Conservation (phyloP, 2,113 vertebrate genomes). For the Hylia prasina region DNA sequence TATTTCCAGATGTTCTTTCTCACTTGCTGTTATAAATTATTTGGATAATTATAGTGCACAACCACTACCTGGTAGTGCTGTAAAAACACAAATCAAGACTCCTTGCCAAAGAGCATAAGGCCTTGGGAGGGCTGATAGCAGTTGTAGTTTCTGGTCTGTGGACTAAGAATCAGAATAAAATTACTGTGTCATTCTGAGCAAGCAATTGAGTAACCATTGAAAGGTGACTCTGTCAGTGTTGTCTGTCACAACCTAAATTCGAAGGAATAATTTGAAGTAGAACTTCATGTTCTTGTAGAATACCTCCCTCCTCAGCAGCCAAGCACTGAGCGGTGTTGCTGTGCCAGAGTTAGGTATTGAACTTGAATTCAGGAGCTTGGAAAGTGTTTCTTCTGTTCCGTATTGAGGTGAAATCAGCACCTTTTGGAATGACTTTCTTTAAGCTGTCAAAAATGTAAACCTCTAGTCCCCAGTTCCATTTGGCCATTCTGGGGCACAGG, state of each 20-base stretch:
- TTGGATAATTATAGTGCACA: background rate
- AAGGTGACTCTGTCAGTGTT: background rate
- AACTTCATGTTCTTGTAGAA: background rate
- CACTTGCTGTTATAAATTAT: conserved; percentile 9
- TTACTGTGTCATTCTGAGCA: conserved; percentile 24
- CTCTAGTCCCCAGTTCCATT: fast-evolving
- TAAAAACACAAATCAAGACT: background rate
- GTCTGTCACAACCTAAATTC: background rate
- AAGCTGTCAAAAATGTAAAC: background rate
- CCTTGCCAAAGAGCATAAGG: background rate
- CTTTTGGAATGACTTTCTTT: background rate
- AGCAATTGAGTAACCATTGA: background rate
- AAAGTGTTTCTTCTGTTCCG: background rate
- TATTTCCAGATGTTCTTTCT: background rate
- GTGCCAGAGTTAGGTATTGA: background rate
- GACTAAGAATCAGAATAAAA: background rate
- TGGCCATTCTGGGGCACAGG: background rate
- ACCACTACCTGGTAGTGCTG: background rate
- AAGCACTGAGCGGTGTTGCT: background rate
- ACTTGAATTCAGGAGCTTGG: background rate
- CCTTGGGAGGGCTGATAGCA: background rate
- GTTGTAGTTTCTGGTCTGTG: background rate
- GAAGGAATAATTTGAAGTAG: background rate
- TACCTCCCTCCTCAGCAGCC: background rate
- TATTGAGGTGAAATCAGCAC: background rate